phyloP scores from a whole-genome alignment of 2,888 invertebrate genomes.

The Pimpla rufipes region DNA sequence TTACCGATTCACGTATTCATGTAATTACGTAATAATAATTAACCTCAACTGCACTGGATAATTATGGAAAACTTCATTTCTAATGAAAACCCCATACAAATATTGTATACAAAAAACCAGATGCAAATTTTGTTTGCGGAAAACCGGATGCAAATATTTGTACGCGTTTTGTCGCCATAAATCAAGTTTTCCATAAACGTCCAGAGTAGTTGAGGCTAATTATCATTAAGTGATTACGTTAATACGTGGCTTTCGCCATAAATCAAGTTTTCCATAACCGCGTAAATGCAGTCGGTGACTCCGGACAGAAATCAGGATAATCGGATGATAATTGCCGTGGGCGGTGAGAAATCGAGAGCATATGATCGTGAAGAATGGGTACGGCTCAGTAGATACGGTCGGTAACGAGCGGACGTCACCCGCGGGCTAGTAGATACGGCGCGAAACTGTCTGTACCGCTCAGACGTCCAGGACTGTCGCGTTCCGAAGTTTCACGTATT shows the following conservation, averaged over 20 bases:
- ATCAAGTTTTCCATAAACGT: too few species aligned
- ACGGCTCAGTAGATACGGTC: conserved; percentile 57
- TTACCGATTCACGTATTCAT: too few species aligned
- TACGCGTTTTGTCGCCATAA: too few species aligned
- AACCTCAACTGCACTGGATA: too few species aligned
- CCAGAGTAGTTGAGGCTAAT: too few species aligned
- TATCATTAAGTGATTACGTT: not conserved
- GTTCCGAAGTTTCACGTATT: not conserved
- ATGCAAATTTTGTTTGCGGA: too few species aligned
- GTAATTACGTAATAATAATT: too few species aligned
- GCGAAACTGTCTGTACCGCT: not conserved
- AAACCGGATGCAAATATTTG: too few species aligned
- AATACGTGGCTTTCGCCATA: not conserved
- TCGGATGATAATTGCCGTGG: conserved; percentile 69
- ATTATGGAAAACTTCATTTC: too few species aligned
- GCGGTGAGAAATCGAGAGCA: conserved; percentile 49
- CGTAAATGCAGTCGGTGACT: not conserved
- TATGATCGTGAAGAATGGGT: conserved; percentile 63
- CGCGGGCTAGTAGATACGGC: conserved; percentile 38
- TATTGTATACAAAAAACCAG: too few species aligned
- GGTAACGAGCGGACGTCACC: conserved; percentile 35
- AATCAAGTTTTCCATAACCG: conserved; percentile 14
- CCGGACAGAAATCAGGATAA: conserved; percentile 68
- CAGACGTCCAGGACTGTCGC: conserved; percentile 7
- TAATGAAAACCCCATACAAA: too few species aligned